phyloP scores from a whole-genome alignment of 2,797 vertebrate species.

The Ficedula albicollis region DNA sequence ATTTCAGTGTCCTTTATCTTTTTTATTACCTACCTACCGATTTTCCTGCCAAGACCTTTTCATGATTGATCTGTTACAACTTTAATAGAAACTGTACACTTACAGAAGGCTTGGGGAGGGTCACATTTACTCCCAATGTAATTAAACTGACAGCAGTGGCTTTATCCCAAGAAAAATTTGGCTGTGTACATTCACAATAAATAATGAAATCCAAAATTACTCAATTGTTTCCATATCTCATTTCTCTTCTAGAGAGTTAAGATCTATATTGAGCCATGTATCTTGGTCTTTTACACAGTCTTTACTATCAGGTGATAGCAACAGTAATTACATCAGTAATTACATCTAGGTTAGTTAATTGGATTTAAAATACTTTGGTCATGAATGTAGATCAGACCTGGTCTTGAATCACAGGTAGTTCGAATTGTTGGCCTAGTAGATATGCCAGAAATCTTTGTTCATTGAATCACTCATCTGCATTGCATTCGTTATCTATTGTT shows the following conservation, averaged over 20 bases:
- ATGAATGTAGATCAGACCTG: background rate
- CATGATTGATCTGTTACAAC: constrained; percentile 53
- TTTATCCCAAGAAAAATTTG: constrained; percentile 1
- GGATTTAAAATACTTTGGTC: constrained; percentile 24
- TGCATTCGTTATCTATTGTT: constrained; percentile 1
- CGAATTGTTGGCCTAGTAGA: background rate
- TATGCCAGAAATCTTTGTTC: constrained; percentile 2
- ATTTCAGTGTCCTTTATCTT: constrained; percentile 45
- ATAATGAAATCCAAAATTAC: constrained; percentile 2
- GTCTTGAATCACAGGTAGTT: background rate
- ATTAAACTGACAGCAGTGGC: constrained; percentile 32
- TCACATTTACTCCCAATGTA: constrained; percentile 3
- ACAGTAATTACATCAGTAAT: constrained; percentile 1
- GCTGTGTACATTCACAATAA: background rate
- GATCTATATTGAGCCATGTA: background rate
- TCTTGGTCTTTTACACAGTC: background rate
- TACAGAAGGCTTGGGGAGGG: background rate
- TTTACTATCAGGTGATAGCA: background rate
- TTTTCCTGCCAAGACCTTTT: constrained; percentile 60
- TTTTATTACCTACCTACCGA: constrained; percentile 39
- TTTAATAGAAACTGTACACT: constrained; percentile 43
- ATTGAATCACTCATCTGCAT: constrained; percentile 9
- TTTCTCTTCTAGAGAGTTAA: background rate
- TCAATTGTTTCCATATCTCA: background rate
- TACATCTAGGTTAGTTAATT: background rate